Evolutionary conservation across 2,888 invertebrate species (phyloP), one percentile per base, ranked within the genome.

Genomic region (Mythimna vitellina): DNA sequence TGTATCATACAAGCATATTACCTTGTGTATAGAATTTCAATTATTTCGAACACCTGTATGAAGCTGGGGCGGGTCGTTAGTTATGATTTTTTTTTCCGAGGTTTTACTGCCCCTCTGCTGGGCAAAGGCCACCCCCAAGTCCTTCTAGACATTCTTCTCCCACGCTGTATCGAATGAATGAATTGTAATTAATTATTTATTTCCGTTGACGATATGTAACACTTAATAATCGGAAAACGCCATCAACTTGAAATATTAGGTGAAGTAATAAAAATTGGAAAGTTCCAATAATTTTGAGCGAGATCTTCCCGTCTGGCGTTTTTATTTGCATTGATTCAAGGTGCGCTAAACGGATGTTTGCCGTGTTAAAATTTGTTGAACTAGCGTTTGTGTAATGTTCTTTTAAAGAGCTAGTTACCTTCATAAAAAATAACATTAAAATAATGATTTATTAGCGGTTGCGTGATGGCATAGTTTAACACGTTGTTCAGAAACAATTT

Each of bases 381-480:
- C 46, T 49, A 42, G 29, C 42, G 22, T n/a, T 42, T 57, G n/a
- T 12, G 25, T 53, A 25, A 14, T 22, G 54, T 29, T 46, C 3
- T n/a, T 38, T 49, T 46, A 46, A 46, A 7, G 46, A 46, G 14
- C 46, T 46, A 46, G 46, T 17, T 46, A 14, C 12, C 14, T 46
- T 6, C 46, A 20, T 46, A 46, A 14, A 51, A 65, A 72, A 61
- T n/a, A 78, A 70, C 54, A 62, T 42, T 12, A 42, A 20, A 70
- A 22, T 17, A 53, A 32, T 20, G 56, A 42, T 49, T 64, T 54
- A 76, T 72, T 56, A 51, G 10, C 54, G 9, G 42, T 79, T 73
- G 79, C 77, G 63, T 77, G 74, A 60, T 29, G 7, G 25, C 20
- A 58, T 70, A 78, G 22, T 70, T 78, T 75, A 78, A 63, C 53